A percentile compares a stretch with the other conserved stretches of the same genome.
These are phyloP conservation scores for Hassar affinis DNA, from an alignment of 2,113 vertebrate species.

Conservation along the genomic window DNA sequence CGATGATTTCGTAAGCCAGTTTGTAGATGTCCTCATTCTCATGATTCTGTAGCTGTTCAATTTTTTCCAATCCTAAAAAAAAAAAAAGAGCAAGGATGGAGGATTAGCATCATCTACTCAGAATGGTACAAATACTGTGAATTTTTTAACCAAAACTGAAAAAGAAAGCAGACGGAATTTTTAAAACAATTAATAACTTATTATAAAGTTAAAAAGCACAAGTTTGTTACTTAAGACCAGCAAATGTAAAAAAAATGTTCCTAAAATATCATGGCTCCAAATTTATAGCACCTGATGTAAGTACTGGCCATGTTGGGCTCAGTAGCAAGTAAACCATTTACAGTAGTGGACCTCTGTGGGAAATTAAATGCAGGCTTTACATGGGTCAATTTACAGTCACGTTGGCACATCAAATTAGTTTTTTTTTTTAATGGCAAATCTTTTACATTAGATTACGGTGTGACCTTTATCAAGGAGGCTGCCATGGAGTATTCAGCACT, in stretches of 20 bases:
- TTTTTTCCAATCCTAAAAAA: conserved; percentile 90
- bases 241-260: neutral
- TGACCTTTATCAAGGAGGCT: neutral
- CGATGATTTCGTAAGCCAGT: conserved; percentile 99
- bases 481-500: too few relatives aligned
- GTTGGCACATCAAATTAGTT: neutral
- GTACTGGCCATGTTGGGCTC: neutral
- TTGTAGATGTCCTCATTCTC: conserved; percentile 99
- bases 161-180: neutral
- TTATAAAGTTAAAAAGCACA: neutral
- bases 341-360: neutral
- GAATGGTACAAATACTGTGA: neutral
- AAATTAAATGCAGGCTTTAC: neutral
- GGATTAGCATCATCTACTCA: neutral
- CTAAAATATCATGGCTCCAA: neutral
- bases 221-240: neutral
- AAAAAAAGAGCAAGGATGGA: neutral
- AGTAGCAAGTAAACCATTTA: neutral
- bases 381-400: neutral
- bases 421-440: neutral
- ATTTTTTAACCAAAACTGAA: neutral
- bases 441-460: neutral
- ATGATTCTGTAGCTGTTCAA: conserved; percentile 97
- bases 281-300: neutral
- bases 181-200: neutral